Percentiles rank a stretch among this genome's conserved stretches.
Conservation (phyloP, 2,113 vertebrate species). For the Danionella cerebrum region DNA sequence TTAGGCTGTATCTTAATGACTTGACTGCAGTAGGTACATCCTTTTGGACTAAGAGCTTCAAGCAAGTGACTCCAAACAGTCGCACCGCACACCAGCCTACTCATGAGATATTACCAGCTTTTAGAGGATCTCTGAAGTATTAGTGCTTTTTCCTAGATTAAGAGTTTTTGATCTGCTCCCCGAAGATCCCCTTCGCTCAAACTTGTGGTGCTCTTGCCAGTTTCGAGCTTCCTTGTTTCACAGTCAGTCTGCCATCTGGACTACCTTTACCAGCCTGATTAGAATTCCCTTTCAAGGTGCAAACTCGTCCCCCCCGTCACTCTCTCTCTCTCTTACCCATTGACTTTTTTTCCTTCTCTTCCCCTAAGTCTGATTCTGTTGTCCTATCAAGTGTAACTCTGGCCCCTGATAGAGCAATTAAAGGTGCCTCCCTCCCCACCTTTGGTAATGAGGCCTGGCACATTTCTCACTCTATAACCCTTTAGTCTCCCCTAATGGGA, state of each 20-base stretch:
- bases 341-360: not conserved
- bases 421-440: conserved; percentile 94
- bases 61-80: conserved; percentile 7
- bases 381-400: conserved; percentile 99
- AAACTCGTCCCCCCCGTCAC: conserved; percentile 80
- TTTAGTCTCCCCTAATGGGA: conserved; percentile 99
- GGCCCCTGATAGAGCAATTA: conserved; percentile 99
- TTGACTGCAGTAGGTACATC: not conserved
- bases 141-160: not conserved
- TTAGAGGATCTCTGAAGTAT: conserved; percentile 19
- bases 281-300: conserved; percentile 31
- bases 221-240: not conserved
- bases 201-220: not conserved
- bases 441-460: conserved; percentile 99
- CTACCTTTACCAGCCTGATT: not conserved
- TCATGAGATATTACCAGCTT: conserved; percentile 3
- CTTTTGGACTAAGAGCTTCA: conserved; percentile 6
- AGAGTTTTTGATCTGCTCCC: conserved; percentile 6
- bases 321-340: not conserved
- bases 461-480: conserved; percentile 99
- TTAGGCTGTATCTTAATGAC: conserved; percentile 9
- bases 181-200: not conserved
- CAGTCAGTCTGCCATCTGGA: not conserved
- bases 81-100: not conserved
- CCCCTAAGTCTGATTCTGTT: conserved; percentile 88